phyloP scores from a whole-genome alignment of 2,888 invertebrate species.

The Branchellion lobata region DNA sequence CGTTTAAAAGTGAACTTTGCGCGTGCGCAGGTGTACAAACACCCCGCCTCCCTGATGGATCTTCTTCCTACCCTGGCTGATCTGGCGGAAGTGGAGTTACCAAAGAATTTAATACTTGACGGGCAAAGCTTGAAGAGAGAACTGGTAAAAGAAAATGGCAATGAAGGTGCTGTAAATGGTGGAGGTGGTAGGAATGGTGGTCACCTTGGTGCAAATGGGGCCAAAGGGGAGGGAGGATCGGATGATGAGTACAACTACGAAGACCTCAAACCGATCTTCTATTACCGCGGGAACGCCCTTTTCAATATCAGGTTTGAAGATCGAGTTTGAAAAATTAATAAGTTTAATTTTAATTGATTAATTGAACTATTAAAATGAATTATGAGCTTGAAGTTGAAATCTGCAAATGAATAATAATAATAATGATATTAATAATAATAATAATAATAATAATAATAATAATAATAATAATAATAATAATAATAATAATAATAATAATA shows the following conservation, averaged over 20 bases:
- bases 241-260: neutral
- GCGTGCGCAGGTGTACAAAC: slow-evolving; percentile 46
- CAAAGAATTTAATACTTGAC: slow-evolving; percentile 49
- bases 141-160: slow-evolving; percentile 15
- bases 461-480: neutral
- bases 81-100: slow-evolving; percentile 47
- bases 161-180: neutral
- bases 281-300: slow-evolving; percentile 52
- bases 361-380: no score
- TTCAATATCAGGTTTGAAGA: slow-evolving; percentile 47
- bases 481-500: no score
- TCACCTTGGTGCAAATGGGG: neutral
- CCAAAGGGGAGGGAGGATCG: neutral
- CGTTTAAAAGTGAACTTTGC: no score
- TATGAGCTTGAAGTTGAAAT: no score
- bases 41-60: slow-evolving; percentile 52
- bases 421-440: no score
- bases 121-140: slow-evolving; percentile 48
- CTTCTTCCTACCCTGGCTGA: slow-evolving; percentile 51
- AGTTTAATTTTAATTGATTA: no score
- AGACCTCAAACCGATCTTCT: slow-evolving; percentile 50
- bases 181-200: neutral
- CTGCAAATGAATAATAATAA: no score
- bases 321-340: no score
- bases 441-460: slow-evolving; percentile 11